Evolutionary conservation across 2,797 vertebrate species (phyloP), one percentile per base, ranked within the genome.

Genomic region (Dicrostonyx torquatus): DNA sequence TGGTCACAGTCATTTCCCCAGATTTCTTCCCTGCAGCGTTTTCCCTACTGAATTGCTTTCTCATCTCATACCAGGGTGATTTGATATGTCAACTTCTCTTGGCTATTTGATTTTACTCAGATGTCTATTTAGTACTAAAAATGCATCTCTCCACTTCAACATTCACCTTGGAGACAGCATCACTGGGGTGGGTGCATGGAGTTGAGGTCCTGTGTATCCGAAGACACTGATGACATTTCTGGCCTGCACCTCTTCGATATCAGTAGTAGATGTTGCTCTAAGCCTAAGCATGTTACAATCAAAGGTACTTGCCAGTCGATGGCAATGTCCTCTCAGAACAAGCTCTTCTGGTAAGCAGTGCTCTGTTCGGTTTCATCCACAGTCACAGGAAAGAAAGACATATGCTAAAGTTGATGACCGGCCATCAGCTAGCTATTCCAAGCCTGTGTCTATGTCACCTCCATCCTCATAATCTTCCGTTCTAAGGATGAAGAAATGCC

Each of bases 71-170:
- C 31, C 45, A 87, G 48, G 53, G 2, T 15, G 12, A 73, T 72
- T 83, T 84, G 83, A 53, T 72, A 96, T 76, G 80, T 87, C 70
- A 91, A 50, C 45, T 83, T 95, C 75, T 91, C 83, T 80, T 90
- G 78, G 37, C 24, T 83, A 64, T 70, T 79, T 75, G 72, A 91
- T 73, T 48, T 77, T 84, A 60, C 29, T 92, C 77, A 70, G 10
- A 60, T 87, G 34, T 34, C 62, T 82, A 4, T 24, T 58, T 75
- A 43, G 22, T 8, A 79, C 14, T 75, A 78, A 48, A 72, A 48
- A 50, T 89, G 22, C 2, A 40, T 73, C 64, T 90, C 77, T 87
- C 55, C 87, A 34, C 6, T 14, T 87, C 18, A 22, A 92, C 62
- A 75, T 1, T 90, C 55, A 70, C 37, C n/a, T 13, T 7, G 13